phyloP scores from a whole-genome alignment of 2,797 vertebrate species.

The Accipiter fasciatus region DNA sequence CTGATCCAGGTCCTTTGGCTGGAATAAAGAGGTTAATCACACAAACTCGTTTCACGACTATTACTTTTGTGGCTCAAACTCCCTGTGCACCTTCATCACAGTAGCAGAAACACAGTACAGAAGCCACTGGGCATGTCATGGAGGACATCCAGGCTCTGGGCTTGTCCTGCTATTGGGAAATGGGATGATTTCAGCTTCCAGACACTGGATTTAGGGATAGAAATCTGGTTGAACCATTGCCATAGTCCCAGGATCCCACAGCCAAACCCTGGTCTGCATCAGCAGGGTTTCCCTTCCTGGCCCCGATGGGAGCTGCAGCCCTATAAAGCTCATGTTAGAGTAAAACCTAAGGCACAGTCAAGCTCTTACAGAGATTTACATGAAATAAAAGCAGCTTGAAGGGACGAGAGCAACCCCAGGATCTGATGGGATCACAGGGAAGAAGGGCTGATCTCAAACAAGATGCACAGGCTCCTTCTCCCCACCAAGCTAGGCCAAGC shows the following conservation, averaged over 20 bases:
- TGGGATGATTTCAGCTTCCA: background rate
- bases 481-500: background rate
- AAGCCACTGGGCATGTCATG: background rate
- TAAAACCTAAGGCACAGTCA: background rate
- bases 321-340: background rate
- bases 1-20: background rate
- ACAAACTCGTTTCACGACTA: background rate
- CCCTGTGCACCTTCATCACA: background rate
- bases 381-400: background rate
- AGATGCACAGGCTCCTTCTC: background rate
- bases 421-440: background rate
- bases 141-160: background rate
- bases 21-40: conserved; percentile 37
- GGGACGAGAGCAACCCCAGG: background rate
- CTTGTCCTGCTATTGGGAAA: background rate
- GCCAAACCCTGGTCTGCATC: background rate
- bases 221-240: background rate
- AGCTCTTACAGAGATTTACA: background rate
- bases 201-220: background rate
- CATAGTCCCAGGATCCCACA: background rate
- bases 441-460: background rate
- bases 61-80: background rate
- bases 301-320: background rate
- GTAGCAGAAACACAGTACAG: background rate
- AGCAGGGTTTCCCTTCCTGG: background rate